Evolutionary conservation across 2,113 vertebrate genomes (phyloP).

Genomic region (Ornithorhynchus anatinus): DNA sequence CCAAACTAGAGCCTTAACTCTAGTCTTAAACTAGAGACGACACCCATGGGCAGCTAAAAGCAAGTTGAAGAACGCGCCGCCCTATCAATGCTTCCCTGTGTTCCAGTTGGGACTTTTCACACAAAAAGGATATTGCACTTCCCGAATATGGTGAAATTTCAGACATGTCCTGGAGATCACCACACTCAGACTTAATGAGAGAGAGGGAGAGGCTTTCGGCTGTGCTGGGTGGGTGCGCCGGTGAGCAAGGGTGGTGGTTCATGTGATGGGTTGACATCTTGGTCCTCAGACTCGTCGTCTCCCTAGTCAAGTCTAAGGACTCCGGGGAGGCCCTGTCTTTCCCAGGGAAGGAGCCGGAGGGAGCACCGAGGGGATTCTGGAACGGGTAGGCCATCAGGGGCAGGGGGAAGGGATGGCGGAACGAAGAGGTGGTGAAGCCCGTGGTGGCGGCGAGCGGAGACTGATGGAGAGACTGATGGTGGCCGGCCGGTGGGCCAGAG

Average conservation of each 20-base stretch:
- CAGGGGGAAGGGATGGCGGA: conserved; percentile 95
- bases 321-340: conserved; percentile 93
- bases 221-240: conserved; percentile 87
- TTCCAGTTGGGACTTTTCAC: neutral
- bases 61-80: too few species aligned
- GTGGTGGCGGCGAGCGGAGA: conserved; percentile 88
- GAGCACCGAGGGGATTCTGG: conserved; percentile 87
- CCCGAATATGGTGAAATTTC: conserved; percentile 97
- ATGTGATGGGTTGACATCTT: conserved; percentile 94
- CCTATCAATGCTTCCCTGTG: neutral
- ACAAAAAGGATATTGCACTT: conserved; percentile 97
- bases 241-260: conserved; percentile 92
- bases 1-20: too few species aligned
- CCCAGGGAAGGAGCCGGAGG: conserved; percentile 80
- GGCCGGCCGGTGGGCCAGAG: conserved; percentile 80
- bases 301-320: conserved; percentile 92
- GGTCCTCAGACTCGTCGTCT: conserved; percentile 94
- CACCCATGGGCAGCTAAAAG: neutral
- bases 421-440: conserved; percentile 91
- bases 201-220: conserved; percentile 93
- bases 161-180: conserved; percentile 96
- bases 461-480: conserved; percentile 90
- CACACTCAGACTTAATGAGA: conserved; percentile 98
- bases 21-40: neutral
- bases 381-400: conserved; percentile 98